Evolutionary conservation across 2,888 invertebrate genomes (phyloP).

Genomic region (Drosophila koepferae): DNA sequence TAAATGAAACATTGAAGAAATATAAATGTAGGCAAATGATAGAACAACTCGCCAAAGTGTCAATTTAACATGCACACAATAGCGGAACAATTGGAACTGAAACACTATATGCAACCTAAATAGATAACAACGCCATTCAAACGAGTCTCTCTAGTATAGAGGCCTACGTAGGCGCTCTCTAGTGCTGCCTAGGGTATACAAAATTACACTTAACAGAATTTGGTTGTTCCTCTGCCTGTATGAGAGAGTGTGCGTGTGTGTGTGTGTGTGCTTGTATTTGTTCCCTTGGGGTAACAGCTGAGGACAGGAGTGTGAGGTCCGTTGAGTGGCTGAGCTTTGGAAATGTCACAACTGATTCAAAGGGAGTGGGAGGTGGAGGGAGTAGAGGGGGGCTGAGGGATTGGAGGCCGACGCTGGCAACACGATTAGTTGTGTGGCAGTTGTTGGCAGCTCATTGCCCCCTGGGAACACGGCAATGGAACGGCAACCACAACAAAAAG

Average conservation of each 20-base stretch:
- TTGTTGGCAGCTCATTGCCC: slow-evolving; percentile 50
- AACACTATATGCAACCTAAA: not conserved
- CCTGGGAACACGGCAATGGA: slow-evolving; percentile 34
- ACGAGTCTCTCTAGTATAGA: not conserved
- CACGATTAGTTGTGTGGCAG: slow-evolving; percentile 56
- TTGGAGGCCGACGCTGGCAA: slow-evolving; percentile 8
- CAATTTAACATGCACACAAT: not conserved
- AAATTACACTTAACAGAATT: not conserved
- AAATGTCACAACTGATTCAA: slow-evolving; percentile 66
- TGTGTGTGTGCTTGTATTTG: not conserved
- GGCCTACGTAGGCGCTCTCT: not conserved
- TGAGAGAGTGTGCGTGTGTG: not conserved
- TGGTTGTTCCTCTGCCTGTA: not conserved
- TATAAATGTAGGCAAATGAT: not conserved
- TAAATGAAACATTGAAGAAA: not conserved
- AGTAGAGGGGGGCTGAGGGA: not conserved
- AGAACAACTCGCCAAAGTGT: not conserved
- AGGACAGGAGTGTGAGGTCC: slow-evolving; percentile 19
- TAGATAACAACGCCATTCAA: not conserved
- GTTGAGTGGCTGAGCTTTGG: slow-evolving; percentile 61
- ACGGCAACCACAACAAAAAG: slow-evolving; percentile 6
- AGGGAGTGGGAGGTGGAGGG: slow-evolving; percentile 1
- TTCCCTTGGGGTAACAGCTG: slow-evolving; percentile 11
- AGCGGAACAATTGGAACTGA: not conserved
- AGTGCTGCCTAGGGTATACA: slow-evolving; percentile 22